Evolutionary conservation across 2,888 invertebrate genomes (phyloP).

Genomic region (Drosophila percnosoma): DNA sequence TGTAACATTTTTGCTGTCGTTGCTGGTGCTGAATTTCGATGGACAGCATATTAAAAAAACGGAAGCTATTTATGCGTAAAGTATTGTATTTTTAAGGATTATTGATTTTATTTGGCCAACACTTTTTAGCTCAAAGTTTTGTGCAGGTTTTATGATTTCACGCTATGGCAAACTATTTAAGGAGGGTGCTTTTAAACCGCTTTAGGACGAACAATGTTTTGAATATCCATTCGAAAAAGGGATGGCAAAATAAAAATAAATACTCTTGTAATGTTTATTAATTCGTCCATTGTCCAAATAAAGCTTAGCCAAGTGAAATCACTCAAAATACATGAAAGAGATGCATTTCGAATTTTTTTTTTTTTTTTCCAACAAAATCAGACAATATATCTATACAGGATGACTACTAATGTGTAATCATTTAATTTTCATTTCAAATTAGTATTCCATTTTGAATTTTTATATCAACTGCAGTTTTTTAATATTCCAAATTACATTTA

Average conservation of each 20-base stretch:
- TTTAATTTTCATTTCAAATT: not conserved
- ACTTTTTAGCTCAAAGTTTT: constrained; percentile 43
- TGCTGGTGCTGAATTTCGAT: constrained; percentile 23
- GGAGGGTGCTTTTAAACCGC: constrained; percentile 26
- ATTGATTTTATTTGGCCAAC: constrained; percentile 71
- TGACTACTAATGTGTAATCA: not conserved
- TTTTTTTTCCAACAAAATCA: not conserved
- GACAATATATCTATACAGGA: not conserved
- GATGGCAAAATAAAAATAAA: constrained; percentile 35
- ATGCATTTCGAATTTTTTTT: not conserved
- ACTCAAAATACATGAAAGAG: constrained; percentile 9
- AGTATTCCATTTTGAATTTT: not conserved
- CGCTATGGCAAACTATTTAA: constrained; percentile 17
- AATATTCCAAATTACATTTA: not conserved
- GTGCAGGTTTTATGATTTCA: constrained; percentile 16
- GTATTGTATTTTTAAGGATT: constrained; percentile 79
- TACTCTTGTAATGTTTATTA: constrained; percentile 26
- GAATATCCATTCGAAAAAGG: constrained; percentile 14
- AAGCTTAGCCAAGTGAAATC: constrained; percentile 25
- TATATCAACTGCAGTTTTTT: not conserved
- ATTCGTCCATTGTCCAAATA: constrained; percentile 36
- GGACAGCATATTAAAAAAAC: constrained; percentile 50
- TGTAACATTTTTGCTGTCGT: constrained; percentile 13
- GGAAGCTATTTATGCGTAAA: constrained; percentile 68
- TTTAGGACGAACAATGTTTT: not conserved